Evolutionary conservation across 2,797 vertebrate genomes (phyloP), one percentile per base, ranked within the genome.

Genomic region (Chromis chromis): DNA sequence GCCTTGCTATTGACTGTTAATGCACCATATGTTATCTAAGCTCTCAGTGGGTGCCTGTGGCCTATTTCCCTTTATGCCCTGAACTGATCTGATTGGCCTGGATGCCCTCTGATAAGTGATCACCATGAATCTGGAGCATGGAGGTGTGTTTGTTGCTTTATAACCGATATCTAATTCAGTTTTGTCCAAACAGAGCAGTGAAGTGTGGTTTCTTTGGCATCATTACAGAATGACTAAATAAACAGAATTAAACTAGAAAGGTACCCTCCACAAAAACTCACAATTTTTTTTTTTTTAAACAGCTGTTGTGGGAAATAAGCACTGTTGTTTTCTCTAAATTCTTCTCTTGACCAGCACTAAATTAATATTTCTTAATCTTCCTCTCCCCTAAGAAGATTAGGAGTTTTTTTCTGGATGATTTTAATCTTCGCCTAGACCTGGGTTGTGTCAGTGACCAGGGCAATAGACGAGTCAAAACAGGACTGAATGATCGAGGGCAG

Each of bases 11-110:
- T 40, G 88, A 88, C 82, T 78, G 70, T 78, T 89, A 76, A 83
- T 89, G 88, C 74, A 57, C 84, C 76, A 86, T 78, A 89, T 89
- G 87, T 86, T 88, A 86, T 75, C 86, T 78, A 79, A 89, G 77
- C 69, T 79, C 88, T 79, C 89, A 79, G 76, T 73, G 61, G 83
- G 86, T 65, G 78, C 63, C 69, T 64, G 59, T 89, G 88, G 66
- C 89, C 89, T 88, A 81, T 80, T 91, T 92, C 78, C 76, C 65
- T 81, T 81, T 61, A 64, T 76, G 65, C 73, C 75, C 72, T 74
- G 60, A 74, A 81, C 78, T 82, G 66, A 79, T 87, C 76, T 76
- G 78, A 84, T 79, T 71, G 78, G 74, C 63, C 74, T 9, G 16
- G 40, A 24, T 77, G 78, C 71, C 78, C 74, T 79, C 54, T 63